Conservation (phyloP, 2,888 invertebrate species). For the Leptogaster cylindrica region DNA sequence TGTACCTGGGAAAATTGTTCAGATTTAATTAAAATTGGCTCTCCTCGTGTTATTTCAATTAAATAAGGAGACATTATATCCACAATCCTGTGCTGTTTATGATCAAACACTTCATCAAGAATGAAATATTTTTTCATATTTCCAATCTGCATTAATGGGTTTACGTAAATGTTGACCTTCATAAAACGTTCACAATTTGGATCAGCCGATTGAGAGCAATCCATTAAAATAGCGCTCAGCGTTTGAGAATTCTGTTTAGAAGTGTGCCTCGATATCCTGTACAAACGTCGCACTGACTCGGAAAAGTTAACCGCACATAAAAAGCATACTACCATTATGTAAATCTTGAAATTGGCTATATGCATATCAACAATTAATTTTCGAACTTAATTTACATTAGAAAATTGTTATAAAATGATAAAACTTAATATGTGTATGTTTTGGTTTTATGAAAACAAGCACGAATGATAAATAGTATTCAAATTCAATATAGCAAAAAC, state of each 20-base stretch:
- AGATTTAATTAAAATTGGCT: conserved; percentile 54
- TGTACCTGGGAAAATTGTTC: conserved; percentile 52
- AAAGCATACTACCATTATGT: background rate
- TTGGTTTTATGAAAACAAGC: no score
- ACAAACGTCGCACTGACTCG: background rate
- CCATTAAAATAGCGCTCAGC: conserved; percentile 51
- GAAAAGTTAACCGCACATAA: background rate
- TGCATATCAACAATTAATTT: background rate
- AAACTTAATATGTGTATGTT: no score
- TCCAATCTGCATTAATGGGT: conserved; percentile 49
- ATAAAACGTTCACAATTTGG: conserved; percentile 50
- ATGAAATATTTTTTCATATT: conserved; percentile 51
- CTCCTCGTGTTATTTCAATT: conserved; percentile 52
- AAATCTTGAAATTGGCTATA: no score
- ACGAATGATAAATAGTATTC: no score
- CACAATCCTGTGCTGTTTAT: conserved; percentile 48
- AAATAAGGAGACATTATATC: conserved; percentile 53
- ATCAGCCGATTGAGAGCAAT: conserved; percentile 47
- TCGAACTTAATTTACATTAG: conserved; percentile 48
- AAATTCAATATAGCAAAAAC: no score
- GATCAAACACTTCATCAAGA: conserved; percentile 53
- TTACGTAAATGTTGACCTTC: conserved; percentile 51
- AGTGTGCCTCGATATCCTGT: conserved; percentile 11
- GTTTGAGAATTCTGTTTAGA: conserved; percentile 40
- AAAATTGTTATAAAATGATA: no score